These are phyloP conservation scores for Bucco capensis DNA, from an alignment of 2,113 vertebrate species.

Conservation along the genomic window DNA sequence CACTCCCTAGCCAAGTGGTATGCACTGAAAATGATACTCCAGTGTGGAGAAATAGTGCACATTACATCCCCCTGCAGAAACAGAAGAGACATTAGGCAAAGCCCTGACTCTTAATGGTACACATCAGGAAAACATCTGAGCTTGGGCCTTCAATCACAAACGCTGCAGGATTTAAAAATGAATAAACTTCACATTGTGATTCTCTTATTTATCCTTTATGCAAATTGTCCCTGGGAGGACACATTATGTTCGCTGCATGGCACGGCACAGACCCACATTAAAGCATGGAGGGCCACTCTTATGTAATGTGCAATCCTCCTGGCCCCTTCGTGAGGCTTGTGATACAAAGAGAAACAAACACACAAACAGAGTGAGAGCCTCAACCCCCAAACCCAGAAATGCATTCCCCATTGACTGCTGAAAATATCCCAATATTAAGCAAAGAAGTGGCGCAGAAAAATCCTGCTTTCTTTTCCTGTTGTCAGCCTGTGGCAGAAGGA, in stretches of 20 bases:
- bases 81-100: slow-evolving; percentile 84
- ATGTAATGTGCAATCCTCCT: slow-evolving; percentile 54
- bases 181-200: slow-evolving; percentile 90
- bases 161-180: slow-evolving; percentile 89
- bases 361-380: not conserved
- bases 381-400: not conserved
- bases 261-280: slow-evolving; percentile 72
- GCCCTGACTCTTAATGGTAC: slow-evolving; percentile 83
- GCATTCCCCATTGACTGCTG: not conserved
- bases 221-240: slow-evolving; percentile 84
- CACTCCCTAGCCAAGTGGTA: slow-evolving; percentile 70
- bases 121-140: slow-evolving; percentile 86
- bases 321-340: slow-evolving; percentile 14
- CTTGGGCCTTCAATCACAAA: slow-evolving; percentile 86
- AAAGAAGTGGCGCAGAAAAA: not conserved
- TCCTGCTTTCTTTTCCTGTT: not conserved
- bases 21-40: slow-evolving; percentile 76
- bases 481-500: not conserved
- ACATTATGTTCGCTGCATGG: slow-evolving; percentile 76
- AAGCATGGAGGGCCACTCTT: slow-evolving; percentile 72
- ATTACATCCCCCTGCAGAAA: slow-evolving; percentile 77
- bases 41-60: slow-evolving; percentile 72
- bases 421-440: not conserved
- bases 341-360: slow-evolving; percentile 39
- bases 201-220: slow-evolving; percentile 89